Evolutionary conservation across 1,140 invertebrate genomes (phyloP).

Genomic region (Copidosoma floridanum): DNA sequence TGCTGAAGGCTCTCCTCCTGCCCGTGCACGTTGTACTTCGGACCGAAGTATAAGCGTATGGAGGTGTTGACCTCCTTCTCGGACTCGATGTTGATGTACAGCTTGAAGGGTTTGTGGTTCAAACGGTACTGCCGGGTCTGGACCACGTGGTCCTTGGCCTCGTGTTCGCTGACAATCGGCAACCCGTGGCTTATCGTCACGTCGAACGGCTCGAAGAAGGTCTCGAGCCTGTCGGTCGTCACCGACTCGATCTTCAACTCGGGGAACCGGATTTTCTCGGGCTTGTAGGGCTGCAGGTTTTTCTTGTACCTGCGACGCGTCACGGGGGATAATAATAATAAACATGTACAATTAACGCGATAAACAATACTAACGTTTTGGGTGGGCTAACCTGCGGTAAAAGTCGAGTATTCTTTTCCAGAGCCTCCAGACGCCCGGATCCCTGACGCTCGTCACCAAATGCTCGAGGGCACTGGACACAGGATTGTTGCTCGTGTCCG

Average conservation of each 20-base stretch:
- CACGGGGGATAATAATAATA: no score
- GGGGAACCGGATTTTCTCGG: slow-evolving; percentile 61
- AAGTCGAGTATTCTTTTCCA: slow-evolving; percentile 53
- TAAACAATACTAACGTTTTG: no score
- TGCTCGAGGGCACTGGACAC: slow-evolving; percentile 47
- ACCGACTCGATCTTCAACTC: slow-evolving; percentile 65
- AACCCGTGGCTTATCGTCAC: slow-evolving; percentile 67
- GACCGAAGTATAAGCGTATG: slow-evolving; percentile 68
- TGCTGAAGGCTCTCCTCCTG: slow-evolving; percentile 53
- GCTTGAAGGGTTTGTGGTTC: slow-evolving; percentile 66
- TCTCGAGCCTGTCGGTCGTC: slow-evolving; percentile 63
- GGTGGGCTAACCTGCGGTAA: slow-evolving; percentile 43
- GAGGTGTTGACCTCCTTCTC: slow-evolving; percentile 58
- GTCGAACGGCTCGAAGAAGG: slow-evolving; percentile 71
- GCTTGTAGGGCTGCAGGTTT: slow-evolving; percentile 60
- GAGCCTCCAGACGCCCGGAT: slow-evolving; percentile 57
- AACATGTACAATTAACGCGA: no score
- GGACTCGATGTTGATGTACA: slow-evolving; percentile 61
- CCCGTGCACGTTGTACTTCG: slow-evolving; percentile 64
- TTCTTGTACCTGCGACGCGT: slow-evolving; percentile 51
- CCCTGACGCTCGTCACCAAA: slow-evolving; percentile 50
- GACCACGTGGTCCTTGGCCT: slow-evolving; percentile 36
- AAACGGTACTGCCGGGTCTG: slow-evolving; percentile 49
- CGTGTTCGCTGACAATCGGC: slow-evolving; percentile 39
- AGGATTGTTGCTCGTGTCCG: slow-evolving; percentile 39